Evolutionary conservation across 2,888 invertebrate genomes (phyloP).

Genomic region (Rambutsinella grinnellia): DNA sequence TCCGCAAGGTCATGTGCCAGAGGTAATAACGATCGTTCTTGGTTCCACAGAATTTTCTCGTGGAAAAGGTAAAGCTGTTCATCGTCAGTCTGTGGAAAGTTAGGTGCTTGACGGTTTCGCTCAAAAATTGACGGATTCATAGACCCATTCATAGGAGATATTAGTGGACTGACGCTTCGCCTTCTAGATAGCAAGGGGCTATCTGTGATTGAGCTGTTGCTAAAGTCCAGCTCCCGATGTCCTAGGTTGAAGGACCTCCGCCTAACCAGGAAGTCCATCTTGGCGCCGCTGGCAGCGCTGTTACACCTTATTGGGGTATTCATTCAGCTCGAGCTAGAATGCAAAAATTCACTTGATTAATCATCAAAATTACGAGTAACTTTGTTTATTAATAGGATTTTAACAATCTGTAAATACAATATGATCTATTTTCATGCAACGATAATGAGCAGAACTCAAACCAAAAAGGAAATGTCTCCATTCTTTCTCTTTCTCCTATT

Average conservation of each 20-base stretch:
- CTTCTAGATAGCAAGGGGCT: conserved; percentile 63
- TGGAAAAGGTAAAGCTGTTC: conserved; percentile 64
- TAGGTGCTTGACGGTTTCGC: conserved; percentile 62
- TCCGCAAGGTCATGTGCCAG: conserved; percentile 65
- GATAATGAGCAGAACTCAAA: no score
- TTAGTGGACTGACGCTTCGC: conserved; percentile 62
- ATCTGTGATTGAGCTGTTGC: conserved; percentile 40
- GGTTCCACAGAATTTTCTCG: conserved; percentile 65
- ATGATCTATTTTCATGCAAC: no score
- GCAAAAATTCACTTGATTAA: no score
- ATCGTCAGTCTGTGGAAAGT: conserved; percentile 66
- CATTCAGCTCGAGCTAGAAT: conserved; percentile 25
- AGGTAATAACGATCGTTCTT: conserved; percentile 63
- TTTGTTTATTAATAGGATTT: no score
- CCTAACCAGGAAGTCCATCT: conserved; percentile 61
- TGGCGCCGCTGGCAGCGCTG: conserved; percentile 16
- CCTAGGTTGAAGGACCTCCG: conserved; percentile 56
- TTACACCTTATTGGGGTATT: conserved; percentile 35
- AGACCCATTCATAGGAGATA: conserved; percentile 60
- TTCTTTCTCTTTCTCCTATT: no score
- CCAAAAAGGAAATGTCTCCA: no score
- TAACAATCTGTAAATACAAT: no score
- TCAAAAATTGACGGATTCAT: conserved; percentile 58
- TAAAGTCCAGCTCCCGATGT: conserved; percentile 52
- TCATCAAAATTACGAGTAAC: no score